phyloP scores from a whole-genome alignment of 1,140 invertebrate genomes.

The Drosophila bifasciata region DNA sequence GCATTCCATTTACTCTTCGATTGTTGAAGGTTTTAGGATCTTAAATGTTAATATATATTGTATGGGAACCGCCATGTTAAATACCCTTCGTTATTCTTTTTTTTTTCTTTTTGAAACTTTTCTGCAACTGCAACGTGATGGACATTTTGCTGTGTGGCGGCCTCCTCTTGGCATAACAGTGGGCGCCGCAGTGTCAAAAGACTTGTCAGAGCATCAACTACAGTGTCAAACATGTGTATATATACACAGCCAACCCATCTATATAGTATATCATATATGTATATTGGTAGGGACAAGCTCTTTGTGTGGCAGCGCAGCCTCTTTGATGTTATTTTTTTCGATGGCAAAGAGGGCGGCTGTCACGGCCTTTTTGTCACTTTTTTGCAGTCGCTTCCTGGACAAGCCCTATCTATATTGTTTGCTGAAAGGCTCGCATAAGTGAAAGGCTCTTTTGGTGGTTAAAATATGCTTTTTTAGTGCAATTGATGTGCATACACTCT shows the following conservation, averaged over 20 bases:
- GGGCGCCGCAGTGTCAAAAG: conserved; percentile 28
- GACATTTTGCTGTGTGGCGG: conserved; percentile 21
- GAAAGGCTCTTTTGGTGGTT: too few relatives aligned
- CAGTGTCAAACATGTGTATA: background rate
- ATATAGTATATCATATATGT: background rate
- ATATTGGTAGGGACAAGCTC: conserved; percentile 24
- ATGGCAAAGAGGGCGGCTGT: too few relatives aligned
- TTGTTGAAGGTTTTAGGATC: too few relatives aligned
- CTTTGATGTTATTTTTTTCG: conserved; percentile 12
- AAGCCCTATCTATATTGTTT: too few relatives aligned
- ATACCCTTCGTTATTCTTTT: background rate
- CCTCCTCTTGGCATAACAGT: background rate
- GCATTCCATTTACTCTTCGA: too few relatives aligned
- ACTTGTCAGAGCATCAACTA: conserved; percentile 27
- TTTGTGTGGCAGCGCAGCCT: conserved; percentile 29
- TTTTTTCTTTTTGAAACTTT: conserved; percentile 1
- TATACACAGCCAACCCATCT: background rate
- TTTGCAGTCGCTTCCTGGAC: too few relatives aligned
- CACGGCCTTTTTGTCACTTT: too few relatives aligned
- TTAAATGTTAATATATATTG: too few relatives aligned
- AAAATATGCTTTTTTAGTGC: too few relatives aligned
- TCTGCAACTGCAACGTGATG: background rate
- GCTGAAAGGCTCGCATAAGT: too few relatives aligned
- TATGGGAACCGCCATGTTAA: background rate
- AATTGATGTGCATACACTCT: too few relatives aligned